These are phyloP conservation scores for Leptogaster cylindrica DNA, from an alignment of 2,888 invertebrate species.

Conservation along the genomic window DNA sequence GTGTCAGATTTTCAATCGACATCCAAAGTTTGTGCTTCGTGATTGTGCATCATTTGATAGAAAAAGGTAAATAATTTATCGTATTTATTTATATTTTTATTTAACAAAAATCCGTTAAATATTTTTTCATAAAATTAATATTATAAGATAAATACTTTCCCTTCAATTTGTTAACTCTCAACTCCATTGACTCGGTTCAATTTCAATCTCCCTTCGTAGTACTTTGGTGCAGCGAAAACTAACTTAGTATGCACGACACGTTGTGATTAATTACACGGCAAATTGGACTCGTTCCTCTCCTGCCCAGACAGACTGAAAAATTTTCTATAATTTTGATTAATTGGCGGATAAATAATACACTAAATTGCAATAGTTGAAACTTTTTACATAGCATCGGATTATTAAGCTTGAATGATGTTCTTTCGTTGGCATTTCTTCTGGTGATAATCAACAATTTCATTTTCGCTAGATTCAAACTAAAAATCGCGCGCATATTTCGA, in stretches of 20 bases:
- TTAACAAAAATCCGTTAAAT: not conserved
- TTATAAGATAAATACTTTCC: not conserved
- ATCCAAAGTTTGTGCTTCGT: too few species aligned
- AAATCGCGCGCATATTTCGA: too few species aligned
- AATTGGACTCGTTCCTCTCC: constrained; percentile 39
- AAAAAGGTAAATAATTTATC: constrained; percentile 36
- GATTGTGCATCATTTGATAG: too few species aligned
- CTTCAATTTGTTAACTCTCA: not conserved
- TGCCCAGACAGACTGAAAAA: constrained; percentile 5
- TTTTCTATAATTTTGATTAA: constrained; percentile 58
- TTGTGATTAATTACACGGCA: constrained; percentile 56
- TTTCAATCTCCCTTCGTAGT: not conserved
- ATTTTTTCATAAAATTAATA: not conserved
- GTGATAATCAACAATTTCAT: too few species aligned
- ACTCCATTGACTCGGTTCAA: not conserved
- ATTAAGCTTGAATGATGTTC: too few species aligned
- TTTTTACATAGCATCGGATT: too few species aligned
- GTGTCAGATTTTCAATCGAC: too few species aligned
- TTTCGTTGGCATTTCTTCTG: too few species aligned
- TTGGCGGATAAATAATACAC: constrained; percentile 58
- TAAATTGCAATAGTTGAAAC: too few species aligned
- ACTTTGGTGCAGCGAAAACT: constrained; percentile 15
- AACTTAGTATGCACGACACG: constrained; percentile 55
- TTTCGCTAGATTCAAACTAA: too few species aligned
- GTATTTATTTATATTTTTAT: too few species aligned